Percentiles rank a stretch among this genome's conserved stretches.
Evolutionary conservation across 2,113 vertebrate genomes (phyloP).

Genomic region (Carlito syrichta): DNA sequence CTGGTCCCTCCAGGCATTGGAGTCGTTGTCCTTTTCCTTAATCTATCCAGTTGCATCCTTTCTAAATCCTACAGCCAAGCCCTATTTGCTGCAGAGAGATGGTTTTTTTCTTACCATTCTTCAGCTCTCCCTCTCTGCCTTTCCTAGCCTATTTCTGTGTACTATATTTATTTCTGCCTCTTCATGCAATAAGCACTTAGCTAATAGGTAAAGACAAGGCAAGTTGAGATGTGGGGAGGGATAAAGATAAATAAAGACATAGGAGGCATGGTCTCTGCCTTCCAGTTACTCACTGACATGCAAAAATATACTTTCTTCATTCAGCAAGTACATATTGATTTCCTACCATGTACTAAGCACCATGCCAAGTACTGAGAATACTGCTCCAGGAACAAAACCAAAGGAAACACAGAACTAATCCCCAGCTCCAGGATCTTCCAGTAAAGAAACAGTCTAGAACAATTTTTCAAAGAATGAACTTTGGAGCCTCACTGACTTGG

Average conservation of each 20-base stretch:
- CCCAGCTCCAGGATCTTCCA: neutral
- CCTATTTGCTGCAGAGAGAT: neutral
- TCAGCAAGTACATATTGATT: neutral
- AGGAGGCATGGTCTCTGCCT: neutral
- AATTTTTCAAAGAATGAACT: neutral
- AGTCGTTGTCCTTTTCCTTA: neutral
- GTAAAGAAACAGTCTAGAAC: neutral
- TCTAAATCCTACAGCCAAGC: neutral
- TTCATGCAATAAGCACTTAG: neutral
- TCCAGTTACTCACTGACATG: neutral
- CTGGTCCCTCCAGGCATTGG: too few species aligned
- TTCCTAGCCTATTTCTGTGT: neutral
- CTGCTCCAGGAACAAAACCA: neutral
- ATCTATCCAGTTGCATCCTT: neutral
- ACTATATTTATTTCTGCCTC: neutral
- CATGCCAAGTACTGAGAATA: neutral
- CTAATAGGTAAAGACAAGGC: neutral
- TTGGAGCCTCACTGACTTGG: neutral
- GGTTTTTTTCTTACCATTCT: neutral
- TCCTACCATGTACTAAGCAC: neutral
- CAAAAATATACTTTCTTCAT: neutral
- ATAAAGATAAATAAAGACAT: neutral
- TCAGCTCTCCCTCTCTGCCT: neutral
- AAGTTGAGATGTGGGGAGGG: rapidly evolving
- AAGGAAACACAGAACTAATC: neutral